Base-by-base conservation (phyloP, 2,888 invertebrate genomes). In the Geotrupes spiniger region DNA sequence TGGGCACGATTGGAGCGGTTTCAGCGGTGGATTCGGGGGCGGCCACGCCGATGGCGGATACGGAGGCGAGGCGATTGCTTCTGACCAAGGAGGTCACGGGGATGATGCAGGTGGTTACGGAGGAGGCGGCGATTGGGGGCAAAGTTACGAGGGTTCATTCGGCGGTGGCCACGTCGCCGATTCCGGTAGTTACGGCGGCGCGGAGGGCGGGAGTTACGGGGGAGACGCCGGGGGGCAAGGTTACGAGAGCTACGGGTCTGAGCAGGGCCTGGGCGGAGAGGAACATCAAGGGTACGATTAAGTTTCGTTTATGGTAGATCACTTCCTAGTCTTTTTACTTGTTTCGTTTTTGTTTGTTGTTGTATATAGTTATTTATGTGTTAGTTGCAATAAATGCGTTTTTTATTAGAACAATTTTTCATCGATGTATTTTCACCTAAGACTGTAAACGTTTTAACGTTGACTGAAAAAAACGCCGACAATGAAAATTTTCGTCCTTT, bases 1-100 rank as follows among this genome's bases (percentile, higher is more conserved):
- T 11, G 4, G 40, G 26, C 3, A 6, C 6, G 21, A n/a, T n/a
- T n/a, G 21, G 4, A 21, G 21, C 21, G 21, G 6, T 4, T 21
- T 21, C 21, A 4, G 69, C 69, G 48, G 64, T 71, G 6, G 76
- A 72, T 1, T 68, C 14, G 59, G 56, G 27, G 58, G 60, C 47
- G 42, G 60, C 29, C 51, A 45, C 8, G 46, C 61, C 39, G 54
- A 31, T n/a, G 56, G 57, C 38, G 58, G 58, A 9, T 58, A 60
- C 12, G 62, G 56, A 36, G 60, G 59, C 47, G 51, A 63, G 27
- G 53, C 57, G 33, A 53, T 51, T 33, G 45, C 16, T 45, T 45
- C 42, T 10, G 50, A 54, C 44, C 55, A 54, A 14, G 54, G 51
- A 28, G 46, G 60, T 63, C 39, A 38, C 10, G 40, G 39, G 58